Evolutionary conservation across 2,888 invertebrate species (phyloP).

Genomic region (Palloptera scutellata): DNA sequence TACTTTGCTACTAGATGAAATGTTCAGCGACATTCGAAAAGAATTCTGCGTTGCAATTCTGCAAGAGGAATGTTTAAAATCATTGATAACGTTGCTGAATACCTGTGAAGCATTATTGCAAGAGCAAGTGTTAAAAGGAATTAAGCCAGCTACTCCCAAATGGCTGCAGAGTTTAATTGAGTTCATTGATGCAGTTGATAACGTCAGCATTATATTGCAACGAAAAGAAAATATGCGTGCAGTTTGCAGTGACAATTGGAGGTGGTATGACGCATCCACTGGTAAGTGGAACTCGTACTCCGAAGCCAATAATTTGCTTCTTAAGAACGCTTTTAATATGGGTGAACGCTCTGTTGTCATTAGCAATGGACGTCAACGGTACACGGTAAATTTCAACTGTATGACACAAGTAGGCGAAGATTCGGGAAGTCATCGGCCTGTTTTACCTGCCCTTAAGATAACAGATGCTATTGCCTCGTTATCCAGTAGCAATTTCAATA

Average conservation of each 20-base stretch:
- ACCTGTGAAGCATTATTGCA: conserved; percentile 51
- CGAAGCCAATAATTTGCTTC: conserved; percentile 74
- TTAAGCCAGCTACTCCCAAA: conserved; percentile 67
- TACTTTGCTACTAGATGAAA: conserved; percentile 57
- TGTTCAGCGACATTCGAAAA: conserved; percentile 56
- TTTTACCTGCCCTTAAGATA: conserved; percentile 71
- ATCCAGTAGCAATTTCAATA: conserved; percentile 17
- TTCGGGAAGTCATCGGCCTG: conserved; percentile 81
- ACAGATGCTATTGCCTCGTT: conserved; percentile 46
- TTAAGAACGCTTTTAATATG: conserved; percentile 80
- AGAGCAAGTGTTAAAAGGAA: conserved; percentile 51
- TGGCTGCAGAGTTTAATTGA: conserved; percentile 81
- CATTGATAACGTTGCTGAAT: conserved; percentile 50
- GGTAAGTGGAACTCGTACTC: conserved; percentile 83
- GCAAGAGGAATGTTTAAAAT: conserved; percentile 49
- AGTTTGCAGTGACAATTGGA: conserved; percentile 73
- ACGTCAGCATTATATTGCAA: conserved; percentile 74
- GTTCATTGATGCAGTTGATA: conserved; percentile 79
- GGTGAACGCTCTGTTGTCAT: conserved; percentile 76
- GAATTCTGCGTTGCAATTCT: conserved; percentile 50
- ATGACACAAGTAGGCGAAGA: conserved; percentile 88
- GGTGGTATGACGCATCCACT: conserved; percentile 84
- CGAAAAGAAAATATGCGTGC: conserved; percentile 72
- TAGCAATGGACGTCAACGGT: conserved; percentile 76
- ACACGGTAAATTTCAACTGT: conserved; percentile 78